Evolutionary conservation across 1,140 invertebrate genomes (phyloP).

Genomic region (Trichonephila inaurata): DNA sequence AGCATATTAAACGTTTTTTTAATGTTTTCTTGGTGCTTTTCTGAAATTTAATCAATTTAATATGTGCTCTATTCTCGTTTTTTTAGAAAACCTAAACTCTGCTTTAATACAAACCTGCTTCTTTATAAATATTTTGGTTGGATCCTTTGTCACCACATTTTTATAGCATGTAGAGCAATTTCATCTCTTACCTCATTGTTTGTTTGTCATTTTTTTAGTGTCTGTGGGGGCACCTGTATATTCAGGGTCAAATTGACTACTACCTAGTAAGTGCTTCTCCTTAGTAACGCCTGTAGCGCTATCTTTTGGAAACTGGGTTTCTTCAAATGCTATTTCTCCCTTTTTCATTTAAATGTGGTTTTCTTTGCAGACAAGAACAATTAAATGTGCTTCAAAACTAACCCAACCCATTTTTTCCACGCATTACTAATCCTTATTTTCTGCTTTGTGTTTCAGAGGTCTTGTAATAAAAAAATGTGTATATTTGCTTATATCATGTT

Average conservation of each 20-base stretch:
- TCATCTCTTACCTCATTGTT: constrained; percentile 21
- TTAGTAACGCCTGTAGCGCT: constrained; percentile 47
- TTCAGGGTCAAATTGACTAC: constrained; percentile 75
- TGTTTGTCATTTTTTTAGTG: constrained; percentile 74
- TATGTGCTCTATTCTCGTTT: background rate
- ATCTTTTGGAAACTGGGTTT: constrained; percentile 41
- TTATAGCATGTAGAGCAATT: constrained; percentile 10
- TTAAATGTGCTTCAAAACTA: background rate
- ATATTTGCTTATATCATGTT: too few relatives aligned
- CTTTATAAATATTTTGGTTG: background rate
- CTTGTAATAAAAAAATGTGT: background rate
- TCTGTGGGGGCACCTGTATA: constrained; percentile 76
- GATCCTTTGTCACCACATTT: background rate
- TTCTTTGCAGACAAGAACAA: background rate
- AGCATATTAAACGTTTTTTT: background rate
- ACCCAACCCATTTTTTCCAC: background rate
- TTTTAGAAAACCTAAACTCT: background rate
- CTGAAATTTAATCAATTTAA: background rate
- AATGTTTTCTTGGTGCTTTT: background rate
- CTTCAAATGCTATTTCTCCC: background rate
- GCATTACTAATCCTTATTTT: constrained; percentile 25
- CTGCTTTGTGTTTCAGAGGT: background rate
- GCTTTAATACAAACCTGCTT: background rate
- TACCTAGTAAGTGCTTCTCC: constrained; percentile 74
- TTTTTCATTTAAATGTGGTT: background rate